Evolutionary conservation across 92 coral and sea anemone genomes (phyloP).

Genomic region (Pocillopora grandis): DNA sequence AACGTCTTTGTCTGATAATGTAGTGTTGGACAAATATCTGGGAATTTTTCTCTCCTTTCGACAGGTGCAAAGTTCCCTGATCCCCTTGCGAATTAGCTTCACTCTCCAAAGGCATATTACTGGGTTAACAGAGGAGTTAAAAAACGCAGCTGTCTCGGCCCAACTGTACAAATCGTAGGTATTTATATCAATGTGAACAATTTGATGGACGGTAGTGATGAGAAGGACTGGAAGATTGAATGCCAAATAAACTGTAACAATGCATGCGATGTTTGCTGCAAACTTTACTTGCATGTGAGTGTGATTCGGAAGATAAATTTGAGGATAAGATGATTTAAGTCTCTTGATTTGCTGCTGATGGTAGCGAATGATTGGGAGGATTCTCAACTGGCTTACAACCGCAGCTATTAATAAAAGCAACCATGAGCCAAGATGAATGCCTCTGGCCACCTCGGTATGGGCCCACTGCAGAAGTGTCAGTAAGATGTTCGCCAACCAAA

Average conservation of each 20-base stretch:
- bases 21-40: not conserved
- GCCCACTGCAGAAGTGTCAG: constrained; percentile 76
- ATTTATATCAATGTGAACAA: constrained; percentile 31
- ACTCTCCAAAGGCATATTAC: constrained; percentile 71
- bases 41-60: not conserved
- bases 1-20: not conserved
- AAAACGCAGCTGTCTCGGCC: constrained; percentile 70
- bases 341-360: constrained; percentile 66
- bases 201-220: constrained; percentile 48
- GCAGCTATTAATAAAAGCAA: constrained; percentile 50
- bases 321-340: not conserved
- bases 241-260: constrained; percentile 59
- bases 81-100: constrained; percentile 4
- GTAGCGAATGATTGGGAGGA: constrained; percentile 56
- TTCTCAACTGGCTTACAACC: constrained; percentile 48
- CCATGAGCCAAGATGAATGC: constrained; percentile 63
- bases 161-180: constrained; percentile 64
- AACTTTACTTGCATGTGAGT: constrained; percentile 49
- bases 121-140: constrained; percentile 74
- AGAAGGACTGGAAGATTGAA: constrained; percentile 68
- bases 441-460: constrained; percentile 58
- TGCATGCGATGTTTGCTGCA: constrained; percentile 60
- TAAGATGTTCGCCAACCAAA: constrained; percentile 45
- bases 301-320: not conserved
- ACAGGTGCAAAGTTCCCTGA: not conserved